Conservation (phyloP, 2,113 vertebrate genomes). For the Oreotrochilus melanogaster region DNA sequence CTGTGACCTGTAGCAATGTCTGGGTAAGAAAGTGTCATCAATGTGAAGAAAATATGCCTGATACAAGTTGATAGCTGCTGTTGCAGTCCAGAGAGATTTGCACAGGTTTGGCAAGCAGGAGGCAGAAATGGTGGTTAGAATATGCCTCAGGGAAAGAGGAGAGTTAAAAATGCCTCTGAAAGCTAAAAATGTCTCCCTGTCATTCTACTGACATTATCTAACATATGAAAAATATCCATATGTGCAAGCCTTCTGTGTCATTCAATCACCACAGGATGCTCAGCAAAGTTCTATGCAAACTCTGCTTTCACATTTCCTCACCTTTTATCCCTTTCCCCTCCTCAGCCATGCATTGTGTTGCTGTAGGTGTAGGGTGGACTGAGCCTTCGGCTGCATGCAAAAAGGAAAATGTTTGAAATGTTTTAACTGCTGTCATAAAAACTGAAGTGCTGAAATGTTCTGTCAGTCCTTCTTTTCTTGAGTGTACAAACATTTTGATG, state of each 20-base stretch:
- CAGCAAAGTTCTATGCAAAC: neutral
- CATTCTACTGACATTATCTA: neutral
- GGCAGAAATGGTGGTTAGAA: neutral
- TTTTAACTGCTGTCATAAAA: neutral
- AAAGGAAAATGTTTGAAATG: neutral
- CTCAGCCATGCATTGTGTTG: accelerated
- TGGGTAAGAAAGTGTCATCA: neutral
- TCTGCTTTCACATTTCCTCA: neutral
- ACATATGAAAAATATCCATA: neutral
- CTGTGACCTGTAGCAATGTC: neutral
- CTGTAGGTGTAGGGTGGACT: neutral
- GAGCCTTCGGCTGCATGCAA: neutral
- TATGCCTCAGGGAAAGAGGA: neutral
- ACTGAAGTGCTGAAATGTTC: neutral
- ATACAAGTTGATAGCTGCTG: neutral
- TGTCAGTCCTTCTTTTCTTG: neutral
- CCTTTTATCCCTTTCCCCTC: neutral
- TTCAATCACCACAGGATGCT: neutral
- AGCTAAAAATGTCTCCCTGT: neutral
- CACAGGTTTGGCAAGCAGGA: neutral
- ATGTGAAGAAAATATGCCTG: neutral
- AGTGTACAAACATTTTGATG: neutral
- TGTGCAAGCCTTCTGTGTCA: neutral
- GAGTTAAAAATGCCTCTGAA: neutral
- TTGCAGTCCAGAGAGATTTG: neutral